Percentiles rank a stretch among this genome's conserved stretches.
Conservation (phyloP, 35 echinoderm and acorn worm species). For the Acanthaster planci region DNA sequence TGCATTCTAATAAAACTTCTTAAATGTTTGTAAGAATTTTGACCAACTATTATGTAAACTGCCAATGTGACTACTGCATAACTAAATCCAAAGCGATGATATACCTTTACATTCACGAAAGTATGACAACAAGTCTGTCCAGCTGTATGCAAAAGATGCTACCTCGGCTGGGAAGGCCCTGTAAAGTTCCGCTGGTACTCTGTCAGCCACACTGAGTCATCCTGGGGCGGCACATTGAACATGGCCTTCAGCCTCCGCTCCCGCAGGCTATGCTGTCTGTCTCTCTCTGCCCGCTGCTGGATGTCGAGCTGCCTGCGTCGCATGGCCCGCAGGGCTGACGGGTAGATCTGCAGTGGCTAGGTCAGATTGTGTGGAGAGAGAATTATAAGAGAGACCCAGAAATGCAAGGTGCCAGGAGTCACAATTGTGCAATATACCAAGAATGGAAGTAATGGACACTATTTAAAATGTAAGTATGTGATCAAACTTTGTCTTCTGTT, state of each 20-base stretch:
- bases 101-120: too few relatives aligned
- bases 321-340: slow-evolving; percentile 64
- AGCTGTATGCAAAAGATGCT: neutral
- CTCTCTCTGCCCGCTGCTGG: slow-evolving; percentile 32
- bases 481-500: too few relatives aligned
- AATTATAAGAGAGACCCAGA: neutral
- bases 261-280: slow-evolving; percentile 44
- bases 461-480: too few relatives aligned
- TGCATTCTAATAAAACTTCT: too few relatives aligned
- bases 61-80: too few relatives aligned
- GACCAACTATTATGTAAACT: too few relatives aligned
- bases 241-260: slow-evolving; percentile 44
- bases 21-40: too few relatives aligned
- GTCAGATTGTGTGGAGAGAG: neutral
- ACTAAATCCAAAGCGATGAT: too few relatives aligned
- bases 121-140: too few relatives aligned
- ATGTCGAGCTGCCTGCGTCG: slow-evolving; percentile 70
- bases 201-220: slow-evolving; percentile 56
- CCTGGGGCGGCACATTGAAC: slow-evolving; percentile 59
- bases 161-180: slow-evolving; percentile 35
- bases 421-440: too few relatives aligned
- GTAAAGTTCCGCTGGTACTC: slow-evolving; percentile 78
- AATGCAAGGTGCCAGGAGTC: neutral
- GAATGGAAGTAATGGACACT: too few relatives aligned
- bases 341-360: slow-evolving; percentile 52